Evolutionary conservation across 2,888 invertebrate species (phyloP).

Genomic region (Tipula unca): DNA sequence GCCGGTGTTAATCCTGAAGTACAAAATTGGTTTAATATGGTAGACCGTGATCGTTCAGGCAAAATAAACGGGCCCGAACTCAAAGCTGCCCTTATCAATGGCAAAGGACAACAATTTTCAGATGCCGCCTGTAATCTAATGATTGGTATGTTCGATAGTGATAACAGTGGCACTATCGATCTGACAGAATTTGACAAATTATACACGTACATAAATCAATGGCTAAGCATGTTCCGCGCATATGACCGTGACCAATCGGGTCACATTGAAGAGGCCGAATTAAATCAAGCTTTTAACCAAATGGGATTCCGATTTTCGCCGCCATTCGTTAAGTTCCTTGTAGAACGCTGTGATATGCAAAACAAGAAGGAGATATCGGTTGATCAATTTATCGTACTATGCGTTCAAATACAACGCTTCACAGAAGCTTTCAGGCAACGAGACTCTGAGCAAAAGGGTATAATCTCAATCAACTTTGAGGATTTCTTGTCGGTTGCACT

Average conservation of each 20-base stretch:
- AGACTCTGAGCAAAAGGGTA: slow-evolving; percentile 71
- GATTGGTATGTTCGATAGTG: slow-evolving; percentile 83
- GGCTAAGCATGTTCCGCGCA: slow-evolving; percentile 75
- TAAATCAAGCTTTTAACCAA: slow-evolving; percentile 67
- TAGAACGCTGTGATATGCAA: slow-evolving; percentile 58
- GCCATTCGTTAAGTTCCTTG: slow-evolving; percentile 64
- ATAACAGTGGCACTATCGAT: slow-evolving; percentile 76
- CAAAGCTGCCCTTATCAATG: slow-evolving; percentile 73
- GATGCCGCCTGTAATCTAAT: slow-evolving; percentile 76
- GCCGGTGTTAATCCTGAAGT: slow-evolving; percentile 60
- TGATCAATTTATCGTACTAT: slow-evolving; percentile 81
- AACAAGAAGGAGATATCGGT: slow-evolving; percentile 60
- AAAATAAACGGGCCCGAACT: slow-evolving; percentile 69
- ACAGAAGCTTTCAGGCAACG: slow-evolving; percentile 77
- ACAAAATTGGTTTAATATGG: slow-evolving; percentile 74
- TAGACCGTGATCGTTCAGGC: slow-evolving; percentile 77
- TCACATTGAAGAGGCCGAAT: slow-evolving; percentile 69
- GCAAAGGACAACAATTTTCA: slow-evolving; percentile 75
- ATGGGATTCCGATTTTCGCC: slow-evolving; percentile 84
- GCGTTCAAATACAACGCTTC: slow-evolving; percentile 80
- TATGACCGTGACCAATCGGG: slow-evolving; percentile 83
- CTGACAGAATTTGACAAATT: slow-evolving; percentile 76
- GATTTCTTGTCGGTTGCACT: slow-evolving; percentile 82
- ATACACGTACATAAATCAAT: slow-evolving; percentile 81
- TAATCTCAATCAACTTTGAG: slow-evolving; percentile 80